These are phyloP conservation scores for Centropus bengalensis DNA, from an alignment of 2,113 vertebrate species.

Conservation along the genomic window DNA sequence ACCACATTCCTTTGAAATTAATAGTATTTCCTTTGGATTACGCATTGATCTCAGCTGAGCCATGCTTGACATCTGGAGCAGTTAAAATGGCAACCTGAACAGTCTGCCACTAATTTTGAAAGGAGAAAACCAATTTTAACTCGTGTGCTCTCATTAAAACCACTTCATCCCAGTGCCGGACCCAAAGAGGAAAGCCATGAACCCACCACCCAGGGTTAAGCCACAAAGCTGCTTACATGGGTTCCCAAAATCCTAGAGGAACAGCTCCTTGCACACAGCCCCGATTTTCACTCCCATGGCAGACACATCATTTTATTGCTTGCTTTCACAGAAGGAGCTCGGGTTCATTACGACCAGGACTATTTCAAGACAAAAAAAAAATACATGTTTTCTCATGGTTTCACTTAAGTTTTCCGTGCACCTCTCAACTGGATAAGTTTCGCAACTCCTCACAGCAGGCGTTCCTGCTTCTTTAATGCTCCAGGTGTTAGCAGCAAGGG, in stretches of 20 bases:
- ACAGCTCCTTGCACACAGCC: not conserved
- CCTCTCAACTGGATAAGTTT: not conserved
- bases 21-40: slow-evolving; percentile 66
- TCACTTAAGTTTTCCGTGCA: not conserved
- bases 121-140: slow-evolving; percentile 15
- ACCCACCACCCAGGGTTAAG: not conserved
- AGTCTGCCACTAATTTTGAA: slow-evolving; percentile 16
- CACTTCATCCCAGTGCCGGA: not conserved
- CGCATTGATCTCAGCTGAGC: slow-evolving; percentile 33
- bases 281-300: accelerated
- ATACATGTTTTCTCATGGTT: not conserved
- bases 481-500: not conserved
- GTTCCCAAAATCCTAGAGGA: not conserved
- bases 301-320: not conserved
- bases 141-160: slow-evolving; percentile 4
- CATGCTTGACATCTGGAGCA: slow-evolving; percentile 42
- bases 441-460: not conserved
- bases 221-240: accelerated
- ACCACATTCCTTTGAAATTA: slow-evolving; percentile 67
- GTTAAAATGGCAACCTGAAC: slow-evolving; percentile 56
- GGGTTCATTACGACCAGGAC: not conserved
- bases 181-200: not conserved
- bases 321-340: not conserved
- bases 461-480: not conserved
- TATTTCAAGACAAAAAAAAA: not conserved